phyloP scores from a whole-genome alignment of 2,888 invertebrate species.

The Amblyjoppa proteus region DNA sequence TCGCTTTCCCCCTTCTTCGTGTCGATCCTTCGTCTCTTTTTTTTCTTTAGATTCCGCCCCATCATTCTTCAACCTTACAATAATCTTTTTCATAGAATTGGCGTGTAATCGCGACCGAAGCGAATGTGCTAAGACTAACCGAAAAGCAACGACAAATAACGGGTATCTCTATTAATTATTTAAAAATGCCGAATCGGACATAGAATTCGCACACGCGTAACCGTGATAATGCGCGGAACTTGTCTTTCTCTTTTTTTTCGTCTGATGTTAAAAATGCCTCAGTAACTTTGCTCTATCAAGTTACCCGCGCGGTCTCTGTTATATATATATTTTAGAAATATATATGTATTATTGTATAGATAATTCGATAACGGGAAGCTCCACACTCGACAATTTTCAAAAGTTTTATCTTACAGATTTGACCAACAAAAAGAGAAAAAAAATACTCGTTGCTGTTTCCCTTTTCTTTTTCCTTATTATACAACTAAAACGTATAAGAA shows the following conservation, averaged over 20 bases:
- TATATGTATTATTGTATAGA: neutral
- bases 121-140: slow-evolving; percentile 33
- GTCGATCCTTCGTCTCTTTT: slow-evolving; percentile 4
- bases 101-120: slow-evolving; percentile 47
- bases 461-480: slow-evolving; percentile 26
- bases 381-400: slow-evolving; percentile 11
- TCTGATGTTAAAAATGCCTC: neutral
- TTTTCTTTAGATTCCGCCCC: neutral
- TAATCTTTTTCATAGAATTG: slow-evolving; percentile 23
- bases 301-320: neutral
- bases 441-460: neutral
- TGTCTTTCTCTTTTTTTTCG: neutral
- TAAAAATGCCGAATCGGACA: slow-evolving; percentile 3
- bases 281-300: neutral
- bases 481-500: slow-evolving; percentile 37
- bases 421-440: slow-evolving; percentile 5
- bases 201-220: neutral
- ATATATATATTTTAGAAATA: neutral
- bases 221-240: neutral
- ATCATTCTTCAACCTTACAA: slow-evolving; percentile 45
- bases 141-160: slow-evolving; percentile 24
- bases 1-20: slow-evolving; percentile 3
- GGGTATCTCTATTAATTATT: neutral
- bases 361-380: slow-evolving; percentile 12
- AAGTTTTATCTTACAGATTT: slow-evolving; percentile 7